Evolutionary conservation across 1,140 invertebrate genomes (phyloP).

Genomic region (Doryteuthis pealeii): DNA sequence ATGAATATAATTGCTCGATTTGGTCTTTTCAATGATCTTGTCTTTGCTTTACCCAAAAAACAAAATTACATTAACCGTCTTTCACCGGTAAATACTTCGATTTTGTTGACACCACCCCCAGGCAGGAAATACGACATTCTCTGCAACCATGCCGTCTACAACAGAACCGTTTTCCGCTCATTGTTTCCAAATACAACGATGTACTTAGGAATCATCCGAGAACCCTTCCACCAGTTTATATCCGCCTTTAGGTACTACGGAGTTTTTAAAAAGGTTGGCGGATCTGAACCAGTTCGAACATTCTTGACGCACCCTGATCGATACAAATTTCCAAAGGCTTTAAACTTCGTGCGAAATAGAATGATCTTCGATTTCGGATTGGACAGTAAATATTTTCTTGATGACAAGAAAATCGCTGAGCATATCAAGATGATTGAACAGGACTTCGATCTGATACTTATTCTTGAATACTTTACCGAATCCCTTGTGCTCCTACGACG

Average conservation of each 20-base stretch:
- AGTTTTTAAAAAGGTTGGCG: constrained; percentile 21
- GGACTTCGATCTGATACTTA: constrained; percentile 37
- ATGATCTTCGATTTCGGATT: constrained; percentile 45
- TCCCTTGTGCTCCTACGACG: constrained; percentile 38
- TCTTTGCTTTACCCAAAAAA: constrained; percentile 34
- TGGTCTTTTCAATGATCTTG: constrained; percentile 31
- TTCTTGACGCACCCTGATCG: constrained; percentile 27
- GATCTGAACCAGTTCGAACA: constrained; percentile 27
- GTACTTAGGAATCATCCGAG: constrained; percentile 42
- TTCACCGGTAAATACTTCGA: constrained; percentile 11
- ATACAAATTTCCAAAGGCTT: not conserved
- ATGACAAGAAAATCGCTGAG: constrained; percentile 14
- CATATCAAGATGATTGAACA: constrained; percentile 31
- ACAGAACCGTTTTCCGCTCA: constrained; percentile 24
- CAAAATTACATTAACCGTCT: constrained; percentile 24
- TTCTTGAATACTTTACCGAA: constrained; percentile 44
- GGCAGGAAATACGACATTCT: constrained; percentile 36
- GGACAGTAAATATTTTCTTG: constrained; percentile 7
- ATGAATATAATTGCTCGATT: constrained; percentile 45
- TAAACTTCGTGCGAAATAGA: constrained; percentile 29
- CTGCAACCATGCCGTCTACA: constrained; percentile 43
- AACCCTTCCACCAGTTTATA: constrained; percentile 44
- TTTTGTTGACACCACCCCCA: constrained; percentile 15
- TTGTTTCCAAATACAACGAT: constrained; percentile 35
- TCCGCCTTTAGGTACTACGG: constrained; percentile 44